phyloP scores from a whole-genome alignment of 2,888 invertebrate species.

The Ferdinandea cuprea region DNA sequence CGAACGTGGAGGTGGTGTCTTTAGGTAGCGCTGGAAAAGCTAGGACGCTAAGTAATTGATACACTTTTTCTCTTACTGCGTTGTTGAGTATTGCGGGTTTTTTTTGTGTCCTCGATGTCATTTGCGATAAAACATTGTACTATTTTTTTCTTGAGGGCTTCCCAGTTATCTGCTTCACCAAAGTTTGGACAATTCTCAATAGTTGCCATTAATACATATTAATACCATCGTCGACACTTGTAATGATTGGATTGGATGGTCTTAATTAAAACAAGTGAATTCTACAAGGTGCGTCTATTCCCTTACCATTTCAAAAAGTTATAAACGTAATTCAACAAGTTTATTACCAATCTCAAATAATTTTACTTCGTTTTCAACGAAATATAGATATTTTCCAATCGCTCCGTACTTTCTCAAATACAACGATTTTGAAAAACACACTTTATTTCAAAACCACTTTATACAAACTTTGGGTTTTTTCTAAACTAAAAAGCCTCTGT shows the following conservation, averaged over 20 bases:
- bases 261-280: no score
- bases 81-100: slow-evolving; percentile 11
- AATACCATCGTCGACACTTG: background rate
- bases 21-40: background rate
- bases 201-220: background rate
- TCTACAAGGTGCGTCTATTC: no score
- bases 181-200: slow-evolving; percentile 7
- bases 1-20: background rate
- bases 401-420: no score
- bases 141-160: slow-evolving; percentile 20
- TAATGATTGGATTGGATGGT: background rate
- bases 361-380: no score
- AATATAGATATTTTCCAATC: no score
- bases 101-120: background rate
- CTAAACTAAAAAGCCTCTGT: no score
- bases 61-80: slow-evolving; percentile 5
- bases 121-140: slow-evolving; percentile 16
- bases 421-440: no score
- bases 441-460: no score
- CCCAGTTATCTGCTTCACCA: background rate
- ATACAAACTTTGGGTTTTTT: no score
- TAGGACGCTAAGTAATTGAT: slow-evolving; percentile 2
- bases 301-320: no score
- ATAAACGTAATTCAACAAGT: no score
- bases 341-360: no score